A percentile compares a stretch with the other conserved stretches of the same genome.
Evolutionary conservation across 2,113 vertebrate genomes (phyloP).

Genomic region (Ophthalmolycus amberensis): DNA sequence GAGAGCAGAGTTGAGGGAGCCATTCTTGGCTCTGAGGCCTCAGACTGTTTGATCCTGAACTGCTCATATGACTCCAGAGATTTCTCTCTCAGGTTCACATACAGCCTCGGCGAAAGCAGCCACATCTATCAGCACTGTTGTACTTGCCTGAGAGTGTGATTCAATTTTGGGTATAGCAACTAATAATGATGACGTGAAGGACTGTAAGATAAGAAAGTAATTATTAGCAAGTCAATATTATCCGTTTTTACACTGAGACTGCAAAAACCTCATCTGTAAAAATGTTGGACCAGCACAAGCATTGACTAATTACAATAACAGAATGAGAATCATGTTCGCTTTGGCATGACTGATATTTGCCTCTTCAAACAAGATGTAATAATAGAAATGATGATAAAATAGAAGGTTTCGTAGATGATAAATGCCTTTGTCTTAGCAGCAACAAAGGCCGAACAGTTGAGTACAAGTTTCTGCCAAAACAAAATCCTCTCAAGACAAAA

Average conservation of each 20-base stretch:
- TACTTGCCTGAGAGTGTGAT: conserved; percentile 25
- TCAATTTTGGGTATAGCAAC: conserved; percentile 42
- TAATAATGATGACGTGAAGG: conserved; percentile 39
- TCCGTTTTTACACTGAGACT: conserved; percentile 32
- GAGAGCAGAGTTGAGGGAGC: conserved; percentile 58
- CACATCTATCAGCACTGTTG: conserved; percentile 37
- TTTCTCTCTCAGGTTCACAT: conserved; percentile 42
- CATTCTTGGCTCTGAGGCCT: conserved; percentile 52
- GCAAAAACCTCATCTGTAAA: conserved; percentile 47
- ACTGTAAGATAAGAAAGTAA: conserved; percentile 54
- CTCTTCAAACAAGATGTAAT: conserved; percentile 34
- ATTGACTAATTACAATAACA: conserved; percentile 49
- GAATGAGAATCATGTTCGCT: conserved; percentile 38
- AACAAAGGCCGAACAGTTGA: conserved; percentile 25
- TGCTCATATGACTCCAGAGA: conserved; percentile 64
- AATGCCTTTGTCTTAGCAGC: conserved; percentile 26
- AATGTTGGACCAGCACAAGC: conserved; percentile 41
- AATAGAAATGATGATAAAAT: conserved; percentile 43
- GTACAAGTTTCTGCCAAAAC: conserved; percentile 1
- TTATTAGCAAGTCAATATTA: conserved; percentile 53
- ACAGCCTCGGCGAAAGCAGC: conserved; percentile 21
- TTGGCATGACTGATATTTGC: conserved; percentile 48
- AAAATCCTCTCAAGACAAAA: not conserved
- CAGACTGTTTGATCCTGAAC: conserved; percentile 69
- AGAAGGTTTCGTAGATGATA: conserved; percentile 26